Percentiles rank a stretch among this genome's conserved stretches.
Evolutionary conservation across 2,113 vertebrate genomes (phyloP).

Genomic region (Rhinopithecus roxellana): DNA sequence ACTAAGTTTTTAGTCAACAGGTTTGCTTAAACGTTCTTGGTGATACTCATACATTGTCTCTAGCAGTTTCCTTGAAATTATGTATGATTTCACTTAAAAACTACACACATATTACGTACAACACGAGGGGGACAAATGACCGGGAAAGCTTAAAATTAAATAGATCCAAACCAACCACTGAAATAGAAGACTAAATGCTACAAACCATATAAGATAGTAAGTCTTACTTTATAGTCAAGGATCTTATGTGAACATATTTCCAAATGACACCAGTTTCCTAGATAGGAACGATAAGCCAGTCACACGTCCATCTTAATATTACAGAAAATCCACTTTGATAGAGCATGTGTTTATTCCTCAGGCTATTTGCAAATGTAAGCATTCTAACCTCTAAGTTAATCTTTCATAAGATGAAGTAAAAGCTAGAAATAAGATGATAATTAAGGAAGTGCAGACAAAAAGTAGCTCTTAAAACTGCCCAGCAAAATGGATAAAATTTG

Average conservation of each 20-base stretch:
- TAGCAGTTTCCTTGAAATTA: conserved; percentile 9
- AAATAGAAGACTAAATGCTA: conserved; percentile 30
- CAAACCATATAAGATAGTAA: neutral
- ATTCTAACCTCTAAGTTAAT: neutral
- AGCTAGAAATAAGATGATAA: conserved; percentile 9
- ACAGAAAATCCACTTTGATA: neutral
- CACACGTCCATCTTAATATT: neutral
- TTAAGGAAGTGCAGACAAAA: neutral
- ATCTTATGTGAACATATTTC: conserved; percentile 40
- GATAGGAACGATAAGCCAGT: neutral
- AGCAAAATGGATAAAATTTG: neutral
- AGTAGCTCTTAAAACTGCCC: neutral
- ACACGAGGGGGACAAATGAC: neutral
- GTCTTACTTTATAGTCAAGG: neutral
- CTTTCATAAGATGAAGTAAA: conserved; percentile 10
- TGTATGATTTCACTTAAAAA: conserved; percentile 33
- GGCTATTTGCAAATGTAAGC: neutral
- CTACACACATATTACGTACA: conserved; percentile 13
- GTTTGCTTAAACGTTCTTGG: conserved; percentile 21
- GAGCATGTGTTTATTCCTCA: neutral
- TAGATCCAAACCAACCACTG: neutral
- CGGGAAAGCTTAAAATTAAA: neutral
- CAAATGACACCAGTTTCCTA: neutral
- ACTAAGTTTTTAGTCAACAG: neutral
- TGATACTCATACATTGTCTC: neutral